Percentiles rank a stretch among this genome's conserved stretches.
phyloP scores from a whole-genome alignment of 2,797 vertebrate species.

The Champsocephalus gunnari region DNA sequence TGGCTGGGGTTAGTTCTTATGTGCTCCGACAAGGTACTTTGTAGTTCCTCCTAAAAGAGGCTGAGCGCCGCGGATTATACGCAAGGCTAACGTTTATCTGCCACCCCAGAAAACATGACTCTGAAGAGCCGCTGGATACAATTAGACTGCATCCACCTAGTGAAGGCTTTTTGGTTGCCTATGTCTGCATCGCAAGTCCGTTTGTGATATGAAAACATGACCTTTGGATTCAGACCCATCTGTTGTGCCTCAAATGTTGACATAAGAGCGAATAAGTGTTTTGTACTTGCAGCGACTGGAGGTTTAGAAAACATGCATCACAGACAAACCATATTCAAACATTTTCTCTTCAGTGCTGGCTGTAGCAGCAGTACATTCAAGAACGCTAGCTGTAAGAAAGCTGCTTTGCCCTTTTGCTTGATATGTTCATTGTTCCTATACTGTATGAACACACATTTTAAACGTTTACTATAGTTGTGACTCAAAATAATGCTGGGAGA shows the following conservation, averaged over 20 bases:
- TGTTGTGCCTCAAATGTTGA: slow-evolving; percentile 66
- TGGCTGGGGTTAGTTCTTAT: slow-evolving; percentile 79
- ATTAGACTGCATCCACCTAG: too few species aligned
- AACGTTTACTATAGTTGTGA: neutral
- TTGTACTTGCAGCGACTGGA: slow-evolving; percentile 29
- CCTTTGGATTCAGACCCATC: slow-evolving; percentile 76
- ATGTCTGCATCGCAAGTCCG: slow-evolving; percentile 73
- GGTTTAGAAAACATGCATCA: slow-evolving; percentile 36
- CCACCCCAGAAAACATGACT: slow-evolving; percentile 81
- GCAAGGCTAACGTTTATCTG: slow-evolving; percentile 81
- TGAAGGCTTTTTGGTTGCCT: slow-evolving; percentile 27
- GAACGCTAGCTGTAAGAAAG: neutral
- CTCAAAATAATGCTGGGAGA: slow-evolving; percentile 6
- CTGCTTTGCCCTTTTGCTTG: neutral
- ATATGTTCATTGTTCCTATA: neutral
- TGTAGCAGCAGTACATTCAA: slow-evolving; percentile 7
- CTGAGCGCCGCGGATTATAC: slow-evolving; percentile 81
- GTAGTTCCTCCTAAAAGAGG: slow-evolving; percentile 80
- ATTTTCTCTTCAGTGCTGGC: neutral
- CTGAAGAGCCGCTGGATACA: slow-evolving; percentile 54
- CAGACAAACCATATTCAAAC: slow-evolving; percentile 35
- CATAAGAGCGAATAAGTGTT: slow-evolving; percentile 39
- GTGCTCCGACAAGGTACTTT: slow-evolving; percentile 78
- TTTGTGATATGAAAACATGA: slow-evolving; percentile 77
- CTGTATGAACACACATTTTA: neutral